Percentiles rank a stretch among this genome's conserved stretches.
Conservation (phyloP, 2,797 vertebrate genomes). For the Sebastes wilsoni region DNA sequence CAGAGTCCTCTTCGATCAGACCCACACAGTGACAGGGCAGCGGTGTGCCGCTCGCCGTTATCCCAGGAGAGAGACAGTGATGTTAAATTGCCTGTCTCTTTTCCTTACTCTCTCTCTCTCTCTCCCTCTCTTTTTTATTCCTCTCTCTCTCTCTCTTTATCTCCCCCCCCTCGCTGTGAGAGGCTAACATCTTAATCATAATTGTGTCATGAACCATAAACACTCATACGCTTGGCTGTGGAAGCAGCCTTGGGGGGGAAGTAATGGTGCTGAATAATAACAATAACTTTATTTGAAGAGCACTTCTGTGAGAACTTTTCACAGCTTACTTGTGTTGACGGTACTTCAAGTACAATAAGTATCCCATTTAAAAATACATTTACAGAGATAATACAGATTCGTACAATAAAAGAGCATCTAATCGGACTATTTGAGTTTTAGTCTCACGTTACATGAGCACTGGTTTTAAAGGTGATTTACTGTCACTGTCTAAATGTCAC, state of each 20-base stretch:
- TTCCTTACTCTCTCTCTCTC: not conserved
- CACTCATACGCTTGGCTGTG: slow-evolving; percentile 41
- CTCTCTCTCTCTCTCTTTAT: not conserved
- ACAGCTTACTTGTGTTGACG: slow-evolving; percentile 24
- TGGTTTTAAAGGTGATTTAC: not conserved
- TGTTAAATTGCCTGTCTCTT: slow-evolving; percentile 59
- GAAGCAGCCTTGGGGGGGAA: slow-evolving; percentile 41
- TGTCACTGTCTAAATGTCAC: not conserved
- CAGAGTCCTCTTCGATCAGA: slow-evolving; percentile 31
- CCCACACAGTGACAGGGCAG: slow-evolving; percentile 49
- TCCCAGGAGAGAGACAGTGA: slow-evolving; percentile 41
- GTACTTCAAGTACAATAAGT: not conserved
- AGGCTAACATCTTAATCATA: slow-evolving; percentile 69
- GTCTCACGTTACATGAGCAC: not conserved
- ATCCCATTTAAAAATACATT: not conserved
- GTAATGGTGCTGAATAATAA: slow-evolving; percentile 56
- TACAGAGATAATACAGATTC: not conserved
- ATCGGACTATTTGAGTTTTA: not conserved
- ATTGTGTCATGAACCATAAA: slow-evolving; percentile 69
- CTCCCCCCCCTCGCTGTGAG: not conserved
- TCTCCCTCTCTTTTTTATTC: not conserved
- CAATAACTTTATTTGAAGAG: slow-evolving; percentile 49
- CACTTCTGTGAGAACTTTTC: slow-evolving; percentile 36
- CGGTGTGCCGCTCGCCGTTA: slow-evolving; percentile 5
- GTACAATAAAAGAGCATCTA: no score